These are phyloP conservation scores for Trichoplusia ni DNA, from an alignment of 1,140 invertebrate species.

Conservation along the genomic window DNA sequence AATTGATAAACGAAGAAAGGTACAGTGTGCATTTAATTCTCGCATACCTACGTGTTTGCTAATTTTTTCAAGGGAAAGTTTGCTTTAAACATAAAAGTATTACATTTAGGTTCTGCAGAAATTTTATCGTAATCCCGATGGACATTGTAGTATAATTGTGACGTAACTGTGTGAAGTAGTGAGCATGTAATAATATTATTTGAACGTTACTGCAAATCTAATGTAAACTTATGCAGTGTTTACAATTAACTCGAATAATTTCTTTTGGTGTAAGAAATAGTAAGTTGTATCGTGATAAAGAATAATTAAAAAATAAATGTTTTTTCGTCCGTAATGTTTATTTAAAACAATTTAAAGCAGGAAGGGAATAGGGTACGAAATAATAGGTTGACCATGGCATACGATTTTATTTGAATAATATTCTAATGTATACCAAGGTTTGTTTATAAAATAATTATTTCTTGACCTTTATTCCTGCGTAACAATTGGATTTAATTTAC, in stretches of 20 bases:
- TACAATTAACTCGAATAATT: constrained; percentile 18
- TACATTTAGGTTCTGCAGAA: background rate
- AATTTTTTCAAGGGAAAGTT: constrained; percentile 58
- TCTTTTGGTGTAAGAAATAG: constrained; percentile 1
- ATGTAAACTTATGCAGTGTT: constrained; percentile 34
- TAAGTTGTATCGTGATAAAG: no score
- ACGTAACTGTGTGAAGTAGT: constrained; percentile 11
- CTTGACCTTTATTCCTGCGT: background rate
- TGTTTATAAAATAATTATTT: background rate
- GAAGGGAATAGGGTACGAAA: background rate
- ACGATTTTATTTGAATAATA: constrained; percentile 1
- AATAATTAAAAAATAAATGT: no score
- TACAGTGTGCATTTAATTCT: constrained; percentile 41
- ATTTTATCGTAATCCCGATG: background rate
- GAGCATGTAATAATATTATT: background rate
- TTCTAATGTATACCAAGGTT: background rate
- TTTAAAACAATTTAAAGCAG: background rate
- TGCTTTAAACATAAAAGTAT: constrained; percentile 13
- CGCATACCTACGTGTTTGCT: constrained; percentile 32
- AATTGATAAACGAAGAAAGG: constrained; percentile 69
- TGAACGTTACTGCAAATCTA: background rate
- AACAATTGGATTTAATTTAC: background rate
- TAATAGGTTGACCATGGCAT: background rate
- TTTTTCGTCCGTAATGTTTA: no score
- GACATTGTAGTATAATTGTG: background rate